phyloP scores from a whole-genome alignment of 2,888 invertebrate species.

The Empis livida region DNA sequence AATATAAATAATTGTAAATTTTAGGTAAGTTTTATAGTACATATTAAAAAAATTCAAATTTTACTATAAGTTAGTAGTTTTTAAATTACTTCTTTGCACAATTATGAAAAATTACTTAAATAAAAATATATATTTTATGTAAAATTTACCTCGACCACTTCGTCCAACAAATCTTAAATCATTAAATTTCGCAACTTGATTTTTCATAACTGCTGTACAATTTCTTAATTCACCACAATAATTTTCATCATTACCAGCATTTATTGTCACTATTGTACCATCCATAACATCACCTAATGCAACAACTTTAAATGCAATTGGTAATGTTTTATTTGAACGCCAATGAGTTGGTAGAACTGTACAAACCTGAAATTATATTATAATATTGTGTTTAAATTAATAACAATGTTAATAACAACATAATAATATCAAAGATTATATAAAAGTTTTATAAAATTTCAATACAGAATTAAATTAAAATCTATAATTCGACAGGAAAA shows the following conservation, averaged over 20 bases:
- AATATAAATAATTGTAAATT: neutral
- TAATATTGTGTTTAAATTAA: too few species aligned
- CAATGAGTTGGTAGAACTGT: constrained; percentile 90
- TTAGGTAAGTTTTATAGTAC: too few species aligned
- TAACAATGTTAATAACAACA: too few species aligned
- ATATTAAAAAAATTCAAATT: neutral
- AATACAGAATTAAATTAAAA: too few species aligned
- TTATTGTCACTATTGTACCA: constrained; percentile 85
- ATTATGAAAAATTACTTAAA: neutral
- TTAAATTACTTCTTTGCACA: neutral
- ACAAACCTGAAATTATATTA: constrained; percentile 52
- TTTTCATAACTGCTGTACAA: constrained; percentile 88
- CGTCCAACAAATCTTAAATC: constrained; percentile 94
- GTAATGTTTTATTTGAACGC: constrained; percentile 94
- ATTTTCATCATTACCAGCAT: constrained; percentile 96
- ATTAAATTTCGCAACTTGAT: constrained; percentile 95
- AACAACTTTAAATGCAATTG: constrained; percentile 89
- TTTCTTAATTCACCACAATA: constrained; percentile 89
- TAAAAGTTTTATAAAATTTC: too few species aligned
- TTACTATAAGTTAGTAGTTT: neutral
- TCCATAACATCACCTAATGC: constrained; percentile 86
- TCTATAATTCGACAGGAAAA: too few species aligned
- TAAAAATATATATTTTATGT: neutral
- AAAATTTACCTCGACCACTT: constrained; percentile 80
- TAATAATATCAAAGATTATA: too few species aligned